Conservation (phyloP, 2,113 vertebrate genomes). For the Verasper variegatus region DNA sequence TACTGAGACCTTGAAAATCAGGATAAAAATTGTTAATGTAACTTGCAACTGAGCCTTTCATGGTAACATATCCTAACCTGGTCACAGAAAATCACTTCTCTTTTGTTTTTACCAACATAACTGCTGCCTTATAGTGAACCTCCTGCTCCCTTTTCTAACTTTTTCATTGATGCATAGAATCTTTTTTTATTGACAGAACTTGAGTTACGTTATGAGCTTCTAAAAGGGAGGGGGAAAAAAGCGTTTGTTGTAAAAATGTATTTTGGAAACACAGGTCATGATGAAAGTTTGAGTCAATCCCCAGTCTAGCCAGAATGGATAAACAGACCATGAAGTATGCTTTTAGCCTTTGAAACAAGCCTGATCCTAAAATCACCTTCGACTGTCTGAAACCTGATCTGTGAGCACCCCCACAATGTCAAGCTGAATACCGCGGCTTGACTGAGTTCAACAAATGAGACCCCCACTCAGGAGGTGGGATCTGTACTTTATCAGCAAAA, state of each 20-base stretch:
- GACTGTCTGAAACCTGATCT: slow-evolving; percentile 78
- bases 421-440: slow-evolving; percentile 64
- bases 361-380: slow-evolving; percentile 78
- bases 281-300: slow-evolving; percentile 64
- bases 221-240: slow-evolving; percentile 14
- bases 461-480: slow-evolving; percentile 63
- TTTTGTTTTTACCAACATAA: background rate
- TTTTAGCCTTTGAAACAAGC: slow-evolving; percentile 78
- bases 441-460: slow-evolving; percentile 66
- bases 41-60: slow-evolving; percentile 35
- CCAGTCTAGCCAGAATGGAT: slow-evolving; percentile 63
- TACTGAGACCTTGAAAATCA: slow-evolving; percentile 38
- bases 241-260: slow-evolving; percentile 49
- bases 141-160: background rate
- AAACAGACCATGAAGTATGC: slow-evolving; percentile 72
- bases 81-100: background rate
- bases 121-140: slow-evolving; percentile 10
- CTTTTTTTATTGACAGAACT: slow-evolving; percentile 16
- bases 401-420: slow-evolving; percentile 61
- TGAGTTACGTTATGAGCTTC: background rate
- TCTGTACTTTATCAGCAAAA: slow-evolving; percentile 75
- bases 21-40: slow-evolving; percentile 19
- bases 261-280: slow-evolving; percentile 53
- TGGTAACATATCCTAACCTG: background rate
- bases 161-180: slow-evolving; percentile 14